These are phyloP conservation scores for Heliornis fulica DNA, from an alignment of 2,113 vertebrate genomes.

Conservation along the genomic window DNA sequence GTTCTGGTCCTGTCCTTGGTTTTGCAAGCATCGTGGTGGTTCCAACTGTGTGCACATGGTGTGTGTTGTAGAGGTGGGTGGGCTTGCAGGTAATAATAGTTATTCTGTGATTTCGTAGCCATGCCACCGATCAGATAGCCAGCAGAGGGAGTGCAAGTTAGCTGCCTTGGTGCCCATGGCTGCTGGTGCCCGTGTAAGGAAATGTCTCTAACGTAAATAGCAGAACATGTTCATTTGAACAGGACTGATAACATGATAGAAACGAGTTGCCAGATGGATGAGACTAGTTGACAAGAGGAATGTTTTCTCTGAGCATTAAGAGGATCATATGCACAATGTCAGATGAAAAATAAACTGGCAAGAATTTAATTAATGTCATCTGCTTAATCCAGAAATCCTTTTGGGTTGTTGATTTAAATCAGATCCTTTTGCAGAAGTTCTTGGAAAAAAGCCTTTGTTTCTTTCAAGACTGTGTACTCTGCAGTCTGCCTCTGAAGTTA, in stretches of 20 bases:
- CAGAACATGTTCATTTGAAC: neutral
- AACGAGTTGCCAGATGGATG: neutral
- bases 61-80: neutral
- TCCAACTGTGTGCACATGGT: neutral
- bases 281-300: neutral
- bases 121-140: neutral
- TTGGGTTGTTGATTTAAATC: neutral
- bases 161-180: neutral
- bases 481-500: neutral
- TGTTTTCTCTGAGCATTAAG: slow-evolving; percentile 20
- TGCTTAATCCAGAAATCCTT: slow-evolving; percentile 14
- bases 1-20: neutral
- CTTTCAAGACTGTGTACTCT: neutral
- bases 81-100: neutral
- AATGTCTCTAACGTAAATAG: neutral
- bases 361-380: slow-evolving; percentile 20
- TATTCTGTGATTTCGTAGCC: neutral
- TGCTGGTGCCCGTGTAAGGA: neutral
- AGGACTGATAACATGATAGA: neutral
- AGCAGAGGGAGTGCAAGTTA: slow-evolving; percentile 5
- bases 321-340: neutral
- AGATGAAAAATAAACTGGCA: slow-evolving; percentile 31
- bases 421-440: neutral
- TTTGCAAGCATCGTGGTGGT: neutral
- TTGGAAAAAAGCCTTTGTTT: neutral